phyloP scores from a whole-genome alignment of 2,797 vertebrate species.

The Typhlichthys subterraneus region DNA sequence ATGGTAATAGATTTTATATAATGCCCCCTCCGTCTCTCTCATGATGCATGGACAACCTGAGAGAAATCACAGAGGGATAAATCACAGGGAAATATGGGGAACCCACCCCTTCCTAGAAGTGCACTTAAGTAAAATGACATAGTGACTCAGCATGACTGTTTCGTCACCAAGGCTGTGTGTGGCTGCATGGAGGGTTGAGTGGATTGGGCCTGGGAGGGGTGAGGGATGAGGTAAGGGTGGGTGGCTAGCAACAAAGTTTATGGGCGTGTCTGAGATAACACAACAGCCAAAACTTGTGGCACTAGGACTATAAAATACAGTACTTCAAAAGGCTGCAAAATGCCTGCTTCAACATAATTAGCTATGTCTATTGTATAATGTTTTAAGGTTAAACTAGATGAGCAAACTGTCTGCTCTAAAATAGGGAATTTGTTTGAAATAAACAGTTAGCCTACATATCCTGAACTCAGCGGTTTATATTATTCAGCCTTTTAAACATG shows the following conservation, averaged over 20 bases:
- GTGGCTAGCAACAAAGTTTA: not conserved
- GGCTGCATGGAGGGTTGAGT: not conserved
- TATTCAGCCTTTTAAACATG: too few relatives aligned
- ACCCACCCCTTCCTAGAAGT: conserved; percentile 33
- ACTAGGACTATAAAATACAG: too few relatives aligned
- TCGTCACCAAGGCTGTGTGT: conserved; percentile 27
- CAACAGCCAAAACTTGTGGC: too few relatives aligned
- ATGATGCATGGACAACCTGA: conserved; percentile 19
- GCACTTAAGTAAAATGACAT: conserved; percentile 55
- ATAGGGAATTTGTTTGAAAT: too few relatives aligned
- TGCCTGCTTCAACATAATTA: too few relatives aligned
- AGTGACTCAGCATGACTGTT: conserved; percentile 61
- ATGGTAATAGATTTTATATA: not conserved
- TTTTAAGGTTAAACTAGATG: too few relatives aligned
- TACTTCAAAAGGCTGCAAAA: too few relatives aligned
- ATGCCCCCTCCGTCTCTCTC: not conserved
- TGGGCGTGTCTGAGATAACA: too few relatives aligned
- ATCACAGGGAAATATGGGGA: conserved; percentile 29
- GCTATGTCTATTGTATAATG: too few relatives aligned
- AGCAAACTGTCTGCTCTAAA: too few relatives aligned
- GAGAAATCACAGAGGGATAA: conserved; percentile 38
- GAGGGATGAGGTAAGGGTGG: not conserved
- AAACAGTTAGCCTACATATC: too few relatives aligned
- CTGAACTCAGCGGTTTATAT: too few relatives aligned
- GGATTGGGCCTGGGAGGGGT: not conserved